These are phyloP conservation scores for Chalcosyrphus nemorum DNA, from an alignment of 2,888 invertebrate species.

Conservation along the genomic window DNA sequence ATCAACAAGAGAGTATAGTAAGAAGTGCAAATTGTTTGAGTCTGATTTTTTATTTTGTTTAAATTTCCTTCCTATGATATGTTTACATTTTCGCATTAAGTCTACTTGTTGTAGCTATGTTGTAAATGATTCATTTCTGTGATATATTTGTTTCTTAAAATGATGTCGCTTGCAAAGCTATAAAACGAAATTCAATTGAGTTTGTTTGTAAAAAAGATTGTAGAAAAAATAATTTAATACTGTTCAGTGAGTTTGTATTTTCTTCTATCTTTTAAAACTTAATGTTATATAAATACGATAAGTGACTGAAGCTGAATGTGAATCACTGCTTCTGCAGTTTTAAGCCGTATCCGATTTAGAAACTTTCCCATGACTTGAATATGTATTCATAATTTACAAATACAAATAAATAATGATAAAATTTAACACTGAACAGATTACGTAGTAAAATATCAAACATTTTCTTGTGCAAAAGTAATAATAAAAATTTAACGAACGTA, in stretches of 20 bases:
- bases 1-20: conserved; percentile 52
- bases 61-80: conserved; percentile 65
- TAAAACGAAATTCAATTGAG: conserved; percentile 23
- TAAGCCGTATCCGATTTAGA: too few relatives aligned
- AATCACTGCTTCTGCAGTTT: too few relatives aligned
- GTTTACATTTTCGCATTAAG: conserved; percentile 67
- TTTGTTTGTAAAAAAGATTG: conserved; percentile 7
- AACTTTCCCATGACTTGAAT: too few relatives aligned
- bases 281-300: too few relatives aligned
- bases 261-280: too few relatives aligned
- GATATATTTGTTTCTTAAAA: conserved; percentile 69
- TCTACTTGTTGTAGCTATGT: conserved; percentile 67
- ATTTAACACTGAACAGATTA: conserved; percentile 37
- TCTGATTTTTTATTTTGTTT: conserved; percentile 23
- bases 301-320: too few relatives aligned
- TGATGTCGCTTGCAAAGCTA: conserved; percentile 68
- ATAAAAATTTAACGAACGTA: neutral
- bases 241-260: conserved; percentile 50
- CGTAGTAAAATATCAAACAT: neutral
- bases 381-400: too few relatives aligned
- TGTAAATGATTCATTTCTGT: conserved; percentile 71
- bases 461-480: conserved; percentile 53
- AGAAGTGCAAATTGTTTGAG: conserved; percentile 70
- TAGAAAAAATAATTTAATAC: neutral
- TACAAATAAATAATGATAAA: neutral